A percentile compares a stretch with the other conserved stretches of the same genome.
phyloP scores from a whole-genome alignment of 1,140 invertebrate species.

The Thaumetopoea pityocampa region DNA sequence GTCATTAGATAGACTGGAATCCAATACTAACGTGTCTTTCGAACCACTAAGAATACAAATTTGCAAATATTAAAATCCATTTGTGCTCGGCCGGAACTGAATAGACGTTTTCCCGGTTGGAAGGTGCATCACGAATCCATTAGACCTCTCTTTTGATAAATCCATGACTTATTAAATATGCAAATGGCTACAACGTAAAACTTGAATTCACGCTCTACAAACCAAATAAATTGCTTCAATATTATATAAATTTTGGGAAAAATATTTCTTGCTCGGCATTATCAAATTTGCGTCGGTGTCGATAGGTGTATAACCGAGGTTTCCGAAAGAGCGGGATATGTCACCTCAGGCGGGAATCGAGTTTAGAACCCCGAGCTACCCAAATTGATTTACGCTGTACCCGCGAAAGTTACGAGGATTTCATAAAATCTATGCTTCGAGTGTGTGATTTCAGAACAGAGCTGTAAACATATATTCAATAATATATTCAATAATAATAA shows the following conservation, averaged over 20 bases:
- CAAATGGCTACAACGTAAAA: no score
- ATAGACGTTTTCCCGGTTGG: no score
- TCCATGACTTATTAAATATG: no score
- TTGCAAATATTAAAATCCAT: no score
- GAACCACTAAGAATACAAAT: no score
- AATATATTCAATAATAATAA: no score
- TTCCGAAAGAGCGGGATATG: slow-evolving; percentile 42
- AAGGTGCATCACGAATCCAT: no score
- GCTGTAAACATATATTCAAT: background rate
- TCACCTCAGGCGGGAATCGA: slow-evolving; percentile 54
- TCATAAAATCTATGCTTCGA: slow-evolving; percentile 13
- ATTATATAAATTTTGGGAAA: slow-evolving; percentile 36
- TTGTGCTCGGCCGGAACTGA: no score
- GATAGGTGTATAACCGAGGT: slow-evolving; percentile 39
- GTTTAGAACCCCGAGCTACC: slow-evolving; percentile 52
- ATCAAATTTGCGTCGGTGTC: slow-evolving; percentile 47
- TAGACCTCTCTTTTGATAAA: no score
- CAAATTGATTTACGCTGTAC: slow-evolving; percentile 59
- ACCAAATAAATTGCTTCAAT: slow-evolving; percentile 6
- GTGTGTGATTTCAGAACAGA: background rate
- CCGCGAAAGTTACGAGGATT: slow-evolving; percentile 31
- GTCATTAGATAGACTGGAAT: no score
- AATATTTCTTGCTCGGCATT: slow-evolving; percentile 37
- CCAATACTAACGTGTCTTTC: no score
- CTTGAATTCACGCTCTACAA: background rate